These are phyloP conservation scores for Mimas tiliae DNA, from an alignment of 2,888 invertebrate species.

Conservation along the genomic window DNA sequence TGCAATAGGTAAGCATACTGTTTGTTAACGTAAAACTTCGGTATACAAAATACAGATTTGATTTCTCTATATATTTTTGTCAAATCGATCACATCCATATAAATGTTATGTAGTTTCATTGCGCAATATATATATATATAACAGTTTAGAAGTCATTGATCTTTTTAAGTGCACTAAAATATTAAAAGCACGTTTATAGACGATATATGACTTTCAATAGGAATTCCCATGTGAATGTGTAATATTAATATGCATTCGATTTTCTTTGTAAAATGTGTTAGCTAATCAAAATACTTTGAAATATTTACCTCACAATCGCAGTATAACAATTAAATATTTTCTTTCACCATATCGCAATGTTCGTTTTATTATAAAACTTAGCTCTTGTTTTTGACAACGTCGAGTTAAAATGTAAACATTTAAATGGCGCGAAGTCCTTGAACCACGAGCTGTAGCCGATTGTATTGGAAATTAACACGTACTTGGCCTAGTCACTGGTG, in stretches of 20 bases:
- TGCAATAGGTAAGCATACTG: neutral
- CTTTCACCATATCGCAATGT: neutral
- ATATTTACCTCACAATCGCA: neutral
- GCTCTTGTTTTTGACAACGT: slow-evolving; percentile 54
- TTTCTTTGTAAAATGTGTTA: neutral
- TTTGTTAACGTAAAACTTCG: neutral
- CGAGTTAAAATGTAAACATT: slow-evolving; percentile 66
- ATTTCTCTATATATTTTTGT: too few relatives aligned
- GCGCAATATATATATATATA: neutral
- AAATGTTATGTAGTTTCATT: neutral
- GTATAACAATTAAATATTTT: slow-evolving; percentile 3
- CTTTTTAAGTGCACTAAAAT: neutral
- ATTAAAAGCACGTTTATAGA: neutral
- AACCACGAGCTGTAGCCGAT: slow-evolving; percentile 61
- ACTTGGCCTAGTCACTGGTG: slow-evolving; percentile 45
- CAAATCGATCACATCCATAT: too few relatives aligned
- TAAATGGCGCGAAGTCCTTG: slow-evolving; percentile 68
- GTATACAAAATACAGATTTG: too few relatives aligned
- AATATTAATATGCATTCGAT: neutral
- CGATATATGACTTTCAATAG: neutral
- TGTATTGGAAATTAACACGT: slow-evolving; percentile 65
- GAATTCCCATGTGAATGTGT: neutral
- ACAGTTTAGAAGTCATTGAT: neutral
- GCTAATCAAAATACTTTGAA: neutral
- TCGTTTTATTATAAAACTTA: slow-evolving; percentile 17